Evolutionary conservation across 2,888 invertebrate genomes (phyloP).

Genomic region (Cheiracanthium punctorium): DNA sequence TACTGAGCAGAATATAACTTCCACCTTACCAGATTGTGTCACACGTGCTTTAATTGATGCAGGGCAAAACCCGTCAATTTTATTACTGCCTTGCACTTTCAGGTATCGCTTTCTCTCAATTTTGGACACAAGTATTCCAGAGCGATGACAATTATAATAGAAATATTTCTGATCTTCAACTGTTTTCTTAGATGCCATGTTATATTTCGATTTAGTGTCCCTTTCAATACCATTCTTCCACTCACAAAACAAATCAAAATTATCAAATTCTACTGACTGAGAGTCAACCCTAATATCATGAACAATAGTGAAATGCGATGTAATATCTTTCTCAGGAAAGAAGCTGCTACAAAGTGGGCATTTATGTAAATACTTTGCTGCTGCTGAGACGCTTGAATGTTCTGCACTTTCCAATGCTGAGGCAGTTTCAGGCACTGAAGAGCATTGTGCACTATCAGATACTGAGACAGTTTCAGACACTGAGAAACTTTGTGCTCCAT

Average conservation of each 20-base stretch:
- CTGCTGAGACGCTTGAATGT: too few species aligned
- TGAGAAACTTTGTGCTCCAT: too few species aligned
- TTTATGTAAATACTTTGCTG: too few species aligned
- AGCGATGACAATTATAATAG: background rate
- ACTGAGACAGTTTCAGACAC: too few species aligned
- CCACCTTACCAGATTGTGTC: background rate
- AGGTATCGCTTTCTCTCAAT: background rate
- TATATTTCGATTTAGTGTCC: background rate
- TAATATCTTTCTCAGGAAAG: too few species aligned
- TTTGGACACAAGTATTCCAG: background rate
- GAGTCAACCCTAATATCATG: background rate
- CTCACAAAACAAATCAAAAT: background rate
- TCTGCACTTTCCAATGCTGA: too few species aligned
- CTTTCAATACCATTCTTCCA: background rate
- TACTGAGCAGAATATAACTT: background rate
- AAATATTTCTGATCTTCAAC: background rate
- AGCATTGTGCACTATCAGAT: too few species aligned
- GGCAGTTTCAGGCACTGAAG: too few species aligned
- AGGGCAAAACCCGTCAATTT: background rate
- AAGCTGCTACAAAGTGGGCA: too few species aligned
- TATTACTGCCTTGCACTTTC: background rate
- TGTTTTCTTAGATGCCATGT: background rate
- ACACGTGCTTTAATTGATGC: background rate
- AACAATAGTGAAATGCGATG: too few species aligned
- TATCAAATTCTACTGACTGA: background rate